Evolutionary conservation across 2,113 vertebrate genomes (phyloP), one percentile per base, ranked within the genome.

Genomic region (Oplegnathus fasciatus): DNA sequence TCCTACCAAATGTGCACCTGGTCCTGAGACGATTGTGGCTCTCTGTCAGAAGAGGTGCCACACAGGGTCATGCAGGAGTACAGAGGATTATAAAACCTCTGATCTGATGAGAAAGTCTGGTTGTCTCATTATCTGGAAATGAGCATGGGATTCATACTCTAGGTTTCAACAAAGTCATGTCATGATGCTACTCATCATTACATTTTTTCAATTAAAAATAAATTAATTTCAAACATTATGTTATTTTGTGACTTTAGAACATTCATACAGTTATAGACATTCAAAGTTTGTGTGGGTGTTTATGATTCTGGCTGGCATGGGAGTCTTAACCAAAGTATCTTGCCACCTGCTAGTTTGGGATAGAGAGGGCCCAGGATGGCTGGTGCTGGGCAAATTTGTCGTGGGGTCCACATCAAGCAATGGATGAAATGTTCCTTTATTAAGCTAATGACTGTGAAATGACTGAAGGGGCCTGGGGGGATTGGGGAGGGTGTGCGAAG

Each of bases 391-490:
- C 48, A 79, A 90, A 93, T 93, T 93, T 90, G 92, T 92, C 34
- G 62, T 58, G 80, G 75, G 75, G 86, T 83, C 50, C 84, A 81
- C 72, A 83, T 37, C 5, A 64, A 80, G 80, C 61, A 48, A 61
- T 58, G 77, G 87, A 83, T 86, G 75, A 82, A 76, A 64, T 50
- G 74, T 85, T 80, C 80, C 71, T 91, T 91, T 91, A 91, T 91
- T 77, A 88, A 79, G 83, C 83, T 92, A 92, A 93, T 91, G 71
- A 28, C 86, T 91, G 90, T 92, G 89, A 92, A 93, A 94, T 87
- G 79, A 88, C 82, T 69, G 67, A 60, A 77, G 75, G 65, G 80
- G 81, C 71, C 73, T 54, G 61, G 52, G 76, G 61, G 71, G 50
- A 64, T 8, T 30, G 44, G 22, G 20, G 14, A 75, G 67, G 52